Base-by-base conservation (phyloP, 2,113 vertebrate species). In the Synchiropus splendidus region DNA sequence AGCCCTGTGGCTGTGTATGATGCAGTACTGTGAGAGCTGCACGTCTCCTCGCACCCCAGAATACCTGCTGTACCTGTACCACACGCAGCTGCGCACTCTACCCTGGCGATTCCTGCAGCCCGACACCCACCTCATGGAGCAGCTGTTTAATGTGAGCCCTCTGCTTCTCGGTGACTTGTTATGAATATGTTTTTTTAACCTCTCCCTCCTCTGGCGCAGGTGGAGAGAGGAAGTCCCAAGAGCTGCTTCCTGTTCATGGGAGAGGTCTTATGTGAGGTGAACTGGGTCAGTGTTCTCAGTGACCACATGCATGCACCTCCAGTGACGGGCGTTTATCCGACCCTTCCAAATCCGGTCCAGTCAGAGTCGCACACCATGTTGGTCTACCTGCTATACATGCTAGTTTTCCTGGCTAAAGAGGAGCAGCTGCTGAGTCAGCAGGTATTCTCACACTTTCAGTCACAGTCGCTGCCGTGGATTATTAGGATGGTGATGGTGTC, bases 241-340 rank as follows among this genome's bases (percentile, higher is more conserved):
- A 97, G 89, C 69, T 99, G 93, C 65, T 97, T 97, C 73, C 73
- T 98, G 12, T 99, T 97, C 63, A 43, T 99, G 65, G 95, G 95
- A 12, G 88, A 82, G 37, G 66, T 97, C 27, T 79, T 99, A 10
- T 97, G 95, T 74, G 84, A 95, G 51, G 89, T 99, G 31, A 98
- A 97, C 71, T 98, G 95, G 95, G 75, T 97, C 75, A 96, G 90
- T 38, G 88, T 93, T 21, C 79, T 99, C 2, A 89, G 88, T 33
- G 87, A 90, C 63, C 87, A 88, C 51, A 83, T 92, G 75, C 87
- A 83, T 45, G 79, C 87, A 6, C 79, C 47, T 27, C 86, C 88
- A 0, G 68, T 80, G 43, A 75, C 87, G 54, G 67, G 70, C 43
- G 75, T 68, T 31, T 6, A 56, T 31, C 48, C 65, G 10, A 43